These are phyloP conservation scores for Ceratina australensis DNA, from an alignment of 1,140 invertebrate species.

Conservation along the genomic window DNA sequence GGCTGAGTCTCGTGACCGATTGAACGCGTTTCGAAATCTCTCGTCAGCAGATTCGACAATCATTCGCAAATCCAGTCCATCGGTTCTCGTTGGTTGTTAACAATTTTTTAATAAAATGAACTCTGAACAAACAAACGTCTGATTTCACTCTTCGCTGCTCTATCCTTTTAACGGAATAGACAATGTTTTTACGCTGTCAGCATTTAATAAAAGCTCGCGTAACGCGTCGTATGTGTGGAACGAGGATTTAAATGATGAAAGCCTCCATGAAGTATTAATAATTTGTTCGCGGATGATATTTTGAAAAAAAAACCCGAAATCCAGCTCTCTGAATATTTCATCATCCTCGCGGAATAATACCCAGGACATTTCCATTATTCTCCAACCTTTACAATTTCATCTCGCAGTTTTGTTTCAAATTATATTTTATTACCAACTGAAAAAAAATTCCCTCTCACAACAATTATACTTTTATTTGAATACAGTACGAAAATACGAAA, in stretches of 20 bases:
- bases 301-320: neutral
- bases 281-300: neutral
- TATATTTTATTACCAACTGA: neutral
- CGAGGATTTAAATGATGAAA: slow-evolving; percentile 3
- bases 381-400: neutral
- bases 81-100: too few species aligned
- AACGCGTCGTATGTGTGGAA: neutral
- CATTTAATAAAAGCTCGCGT: neutral
- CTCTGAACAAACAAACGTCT: too few species aligned
- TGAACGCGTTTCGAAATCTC: neutral
- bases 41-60: too few species aligned
- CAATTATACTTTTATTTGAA: too few species aligned
- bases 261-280: neutral
- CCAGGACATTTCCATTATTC: neutral
- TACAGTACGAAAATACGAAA: neutral
- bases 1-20: neutral
- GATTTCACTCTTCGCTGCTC: too few species aligned
- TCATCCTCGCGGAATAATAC: neutral
- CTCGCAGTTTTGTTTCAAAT: neutral
- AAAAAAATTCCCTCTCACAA: too few species aligned
- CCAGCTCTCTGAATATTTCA: neutral
- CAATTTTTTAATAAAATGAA: too few species aligned
- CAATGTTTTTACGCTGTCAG: neutral
- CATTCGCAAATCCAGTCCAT: too few species aligned
- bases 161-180: too few species aligned